These are phyloP conservation scores for Drosophila baimaii DNA, from an alignment of 1,140 invertebrate genomes.

Conservation along the genomic window DNA sequence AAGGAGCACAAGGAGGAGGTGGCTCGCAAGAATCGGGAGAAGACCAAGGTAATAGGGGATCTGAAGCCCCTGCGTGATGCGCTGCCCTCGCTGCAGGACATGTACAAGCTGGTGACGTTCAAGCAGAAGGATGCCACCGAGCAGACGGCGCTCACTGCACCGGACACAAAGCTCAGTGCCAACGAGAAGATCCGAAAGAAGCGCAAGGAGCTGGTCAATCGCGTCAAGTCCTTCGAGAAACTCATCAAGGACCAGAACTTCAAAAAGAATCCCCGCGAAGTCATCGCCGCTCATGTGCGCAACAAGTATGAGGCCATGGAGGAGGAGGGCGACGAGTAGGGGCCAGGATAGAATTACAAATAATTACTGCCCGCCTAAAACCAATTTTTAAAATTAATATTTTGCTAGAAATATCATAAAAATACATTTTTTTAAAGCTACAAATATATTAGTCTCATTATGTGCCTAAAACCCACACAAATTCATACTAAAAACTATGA, in stretches of 20 bases:
- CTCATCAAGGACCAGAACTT: slow-evolving; percentile 77
- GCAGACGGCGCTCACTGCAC: slow-evolving; percentile 16
- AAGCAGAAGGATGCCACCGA: slow-evolving; percentile 35
- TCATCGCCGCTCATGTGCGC: slow-evolving; percentile 60
- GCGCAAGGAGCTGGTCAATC: slow-evolving; percentile 54
- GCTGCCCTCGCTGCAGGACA: slow-evolving; percentile 74
- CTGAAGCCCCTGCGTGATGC: slow-evolving; percentile 78
- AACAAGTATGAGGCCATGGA: slow-evolving; percentile 66
- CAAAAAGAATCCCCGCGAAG: slow-evolving; percentile 68
- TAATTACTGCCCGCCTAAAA: background rate
- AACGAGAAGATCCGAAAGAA: slow-evolving; percentile 76
- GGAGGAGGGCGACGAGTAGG: slow-evolving; percentile 44
- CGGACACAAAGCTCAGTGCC: slow-evolving; percentile 49
- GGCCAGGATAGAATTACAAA: background rate
- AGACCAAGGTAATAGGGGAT: slow-evolving; percentile 74
- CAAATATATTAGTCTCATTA: background rate
- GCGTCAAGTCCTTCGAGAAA: slow-evolving; percentile 63
- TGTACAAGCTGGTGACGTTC: slow-evolving; percentile 64
- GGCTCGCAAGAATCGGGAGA: slow-evolving; percentile 70
- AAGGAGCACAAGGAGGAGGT: slow-evolving; percentile 70
- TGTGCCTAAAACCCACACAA: slow-evolving; percentile 5
- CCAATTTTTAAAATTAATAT: background rate
- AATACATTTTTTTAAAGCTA: background rate
- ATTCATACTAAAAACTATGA: background rate
- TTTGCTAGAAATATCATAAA: background rate